Evolutionary conservation across 1,140 invertebrate genomes (phyloP).

Genomic region (Brachionus rotundiformis): DNA sequence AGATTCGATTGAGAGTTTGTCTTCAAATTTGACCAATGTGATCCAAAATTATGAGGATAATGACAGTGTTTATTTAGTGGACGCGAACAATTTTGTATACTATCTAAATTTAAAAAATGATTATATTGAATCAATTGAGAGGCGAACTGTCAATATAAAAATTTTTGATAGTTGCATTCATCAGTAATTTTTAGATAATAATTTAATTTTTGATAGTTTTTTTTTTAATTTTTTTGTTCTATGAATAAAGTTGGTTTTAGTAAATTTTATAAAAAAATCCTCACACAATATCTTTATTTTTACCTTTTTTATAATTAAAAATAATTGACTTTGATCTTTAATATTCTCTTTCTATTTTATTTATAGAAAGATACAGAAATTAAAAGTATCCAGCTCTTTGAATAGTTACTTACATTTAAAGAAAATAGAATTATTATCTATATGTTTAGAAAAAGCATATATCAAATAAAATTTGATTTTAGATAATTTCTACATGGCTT

Average conservation of each 20-base stretch:
- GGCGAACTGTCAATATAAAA: constrained; percentile 31
- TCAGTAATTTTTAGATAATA: not conserved
- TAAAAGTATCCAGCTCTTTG: too few relatives aligned
- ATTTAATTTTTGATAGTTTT: not conserved
- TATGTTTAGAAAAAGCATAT: too few relatives aligned
- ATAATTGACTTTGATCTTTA: too few relatives aligned
- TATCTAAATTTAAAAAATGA: constrained; percentile 45
- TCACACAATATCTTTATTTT: too few relatives aligned
- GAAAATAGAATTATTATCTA: too few relatives aligned
- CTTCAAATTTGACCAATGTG: constrained; percentile 22
- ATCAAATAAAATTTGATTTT: too few relatives aligned
- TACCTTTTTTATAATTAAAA: too few relatives aligned
- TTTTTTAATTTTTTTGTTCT: not conserved
- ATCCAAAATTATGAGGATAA: constrained; percentile 20
- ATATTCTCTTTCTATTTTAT: too few relatives aligned
- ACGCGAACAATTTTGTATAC: constrained; percentile 33
- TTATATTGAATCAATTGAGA: constrained; percentile 42
- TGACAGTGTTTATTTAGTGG: constrained; percentile 23
- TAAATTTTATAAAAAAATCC: too few relatives aligned
- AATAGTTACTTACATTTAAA: too few relatives aligned
- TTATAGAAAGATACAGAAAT: too few relatives aligned
- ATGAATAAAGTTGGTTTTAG: not conserved
- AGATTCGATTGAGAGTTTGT: constrained; percentile 14
- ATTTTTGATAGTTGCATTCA: constrained; percentile 27
- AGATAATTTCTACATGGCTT: too few relatives aligned